These are phyloP conservation scores for Carassius auratus DNA, from an alignment of 2,113 vertebrate species.

Conservation along the genomic window DNA sequence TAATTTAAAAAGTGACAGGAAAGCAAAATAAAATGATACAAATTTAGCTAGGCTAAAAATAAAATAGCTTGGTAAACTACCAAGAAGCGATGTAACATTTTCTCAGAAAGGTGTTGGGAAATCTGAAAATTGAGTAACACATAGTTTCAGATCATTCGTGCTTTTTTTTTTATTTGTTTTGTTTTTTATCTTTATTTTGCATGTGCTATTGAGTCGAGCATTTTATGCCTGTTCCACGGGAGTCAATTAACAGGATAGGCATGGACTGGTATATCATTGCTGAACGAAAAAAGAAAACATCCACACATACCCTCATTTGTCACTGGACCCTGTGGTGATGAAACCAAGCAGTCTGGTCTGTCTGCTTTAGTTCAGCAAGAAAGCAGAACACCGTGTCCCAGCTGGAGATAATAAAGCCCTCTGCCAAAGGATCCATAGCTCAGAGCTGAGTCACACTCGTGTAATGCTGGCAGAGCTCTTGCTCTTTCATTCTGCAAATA, in stretches of 20 bases:
- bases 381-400: conserved; percentile 75
- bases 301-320: background rate
- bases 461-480: conserved; percentile 49
- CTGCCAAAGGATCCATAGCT: conserved; percentile 79
- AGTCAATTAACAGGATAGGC: conserved; percentile 1
- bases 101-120: background rate
- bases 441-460: conserved; percentile 76
- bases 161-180: background rate
- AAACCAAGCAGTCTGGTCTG: conserved; percentile 63
- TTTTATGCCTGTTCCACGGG: background rate
- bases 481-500: conserved; percentile 13
- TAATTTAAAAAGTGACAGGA: conserved; percentile 6
- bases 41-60: background rate
- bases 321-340: conserved; percentile 60
- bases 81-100: background rate
- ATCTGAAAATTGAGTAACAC: background rate
- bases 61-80: background rate
- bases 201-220: background rate
- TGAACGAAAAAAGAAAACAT: background rate
- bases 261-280: background rate
- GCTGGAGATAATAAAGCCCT: conserved; percentile 76
- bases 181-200: background rate
- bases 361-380: conserved; percentile 56
- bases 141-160: background rate
- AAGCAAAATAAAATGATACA: background rate